Conservation (phyloP, 2,113 vertebrate genomes). For the Ochotona curzoniae region DNA sequence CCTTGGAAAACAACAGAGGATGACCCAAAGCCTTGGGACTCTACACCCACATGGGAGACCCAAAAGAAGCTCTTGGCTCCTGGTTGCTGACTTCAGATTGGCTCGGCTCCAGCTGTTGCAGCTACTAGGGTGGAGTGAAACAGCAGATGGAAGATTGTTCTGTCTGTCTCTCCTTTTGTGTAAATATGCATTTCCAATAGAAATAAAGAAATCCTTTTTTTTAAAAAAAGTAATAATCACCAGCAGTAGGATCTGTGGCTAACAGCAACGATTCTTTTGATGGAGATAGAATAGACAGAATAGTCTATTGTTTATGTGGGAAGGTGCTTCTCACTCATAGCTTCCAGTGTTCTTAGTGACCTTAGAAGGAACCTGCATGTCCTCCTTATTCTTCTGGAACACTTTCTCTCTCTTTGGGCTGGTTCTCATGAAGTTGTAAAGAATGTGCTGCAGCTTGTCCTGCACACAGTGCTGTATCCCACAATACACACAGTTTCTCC, state of each 20-base stretch:
- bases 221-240: too few relatives aligned
- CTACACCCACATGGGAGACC: too few relatives aligned
- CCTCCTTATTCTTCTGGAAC: neutral
- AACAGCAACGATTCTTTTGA: neutral
- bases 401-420: neutral
- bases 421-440: neutral
- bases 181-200: too few relatives aligned
- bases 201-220: too few relatives aligned
- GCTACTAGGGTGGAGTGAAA: too few relatives aligned
- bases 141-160: too few relatives aligned
- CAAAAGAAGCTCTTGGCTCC: too few relatives aligned
- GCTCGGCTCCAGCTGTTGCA: too few relatives aligned
- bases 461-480: neutral
- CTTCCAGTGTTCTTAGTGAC: neutral
- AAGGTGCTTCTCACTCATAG: neutral
- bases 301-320: neutral
- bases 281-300: neutral
- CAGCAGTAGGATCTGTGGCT: neutral
- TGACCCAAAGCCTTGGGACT: too few relatives aligned
- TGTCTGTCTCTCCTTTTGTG: too few relatives aligned
- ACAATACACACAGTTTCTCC: neutral
- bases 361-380: neutral
- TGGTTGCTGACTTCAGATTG: too few relatives aligned
- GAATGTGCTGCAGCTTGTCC: neutral
- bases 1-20: too few relatives aligned